A percentile compares a stretch with the other conserved stretches of the same genome.
phyloP scores from a whole-genome alignment of 2,888 invertebrate genomes.

The Nomada fabriciana region DNA sequence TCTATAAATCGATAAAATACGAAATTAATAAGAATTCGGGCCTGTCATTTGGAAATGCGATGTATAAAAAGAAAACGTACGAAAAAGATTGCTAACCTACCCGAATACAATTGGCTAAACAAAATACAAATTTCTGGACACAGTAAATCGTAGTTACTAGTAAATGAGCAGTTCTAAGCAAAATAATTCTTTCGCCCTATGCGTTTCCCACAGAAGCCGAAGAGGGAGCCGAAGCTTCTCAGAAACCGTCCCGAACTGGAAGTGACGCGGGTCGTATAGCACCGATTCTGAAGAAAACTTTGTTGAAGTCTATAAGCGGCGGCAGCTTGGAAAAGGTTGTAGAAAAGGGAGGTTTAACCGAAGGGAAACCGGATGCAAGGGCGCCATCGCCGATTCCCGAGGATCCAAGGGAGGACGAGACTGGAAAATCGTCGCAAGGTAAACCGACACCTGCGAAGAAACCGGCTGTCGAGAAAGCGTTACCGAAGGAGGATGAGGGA shows the following conservation, averaged over 20 bases:
- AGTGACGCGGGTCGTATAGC: conserved; percentile 15
- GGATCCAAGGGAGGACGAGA: conserved; percentile 85
- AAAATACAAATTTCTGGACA: too few species aligned
- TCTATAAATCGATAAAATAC: too few species aligned
- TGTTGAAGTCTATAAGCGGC: conserved; percentile 72
- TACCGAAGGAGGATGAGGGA: conserved; percentile 2
- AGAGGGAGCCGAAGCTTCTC: conserved; percentile 32
- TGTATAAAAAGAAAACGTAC: too few species aligned
- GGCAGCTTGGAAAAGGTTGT: conserved; percentile 65
- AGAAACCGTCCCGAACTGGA: conserved; percentile 61
- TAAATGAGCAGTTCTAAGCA: too few species aligned
- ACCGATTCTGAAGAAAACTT: conserved; percentile 67
- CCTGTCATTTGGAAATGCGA: too few species aligned
- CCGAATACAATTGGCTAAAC: too few species aligned
- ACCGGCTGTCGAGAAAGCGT: conserved; percentile 33
- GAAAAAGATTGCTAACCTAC: too few species aligned
- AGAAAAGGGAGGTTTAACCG: conserved; percentile 17
- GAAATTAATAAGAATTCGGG: too few species aligned
- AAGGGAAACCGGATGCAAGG: conserved; percentile 55
- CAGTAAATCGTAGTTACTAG: too few species aligned
- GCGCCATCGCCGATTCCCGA: conserved; percentile 87
- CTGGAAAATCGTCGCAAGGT: conserved; percentile 75
- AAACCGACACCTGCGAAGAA: conserved; percentile 83
- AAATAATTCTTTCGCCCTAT: too few species aligned
- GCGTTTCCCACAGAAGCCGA: not conserved